Evolutionary conservation across 64 coral and sea anemone genomes (phyloP), one percentile per base, ranked within the genome.

Genomic region (Montipora sp.): DNA sequence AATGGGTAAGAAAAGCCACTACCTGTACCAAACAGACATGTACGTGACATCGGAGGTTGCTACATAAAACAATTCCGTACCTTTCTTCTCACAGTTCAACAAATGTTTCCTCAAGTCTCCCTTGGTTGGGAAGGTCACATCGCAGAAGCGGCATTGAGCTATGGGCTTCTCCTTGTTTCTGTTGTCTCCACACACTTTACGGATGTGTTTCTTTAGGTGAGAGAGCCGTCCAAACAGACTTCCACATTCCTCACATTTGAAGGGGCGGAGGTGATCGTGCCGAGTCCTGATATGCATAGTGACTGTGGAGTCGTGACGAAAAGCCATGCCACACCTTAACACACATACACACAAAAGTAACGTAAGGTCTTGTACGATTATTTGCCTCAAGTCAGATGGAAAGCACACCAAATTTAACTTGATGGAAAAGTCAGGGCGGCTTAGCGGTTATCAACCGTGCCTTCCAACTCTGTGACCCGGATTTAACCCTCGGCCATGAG

Each of bases 281-380:
- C 98, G 91, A 18, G 98, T 99, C 36, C 98, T 95, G 22, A 99
- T 87, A 27, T 99, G 98, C 98, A 99, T 99, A 12, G 98, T 99
- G 19, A 99, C 83, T n/a, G 98, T 99, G 75, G 98, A 99, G 74
- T 99, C 98, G 85, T 99, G 98, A 20, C 98, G 98, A 89, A 99
- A 99, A 47, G 98, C 59, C 16, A 96, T 84, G 45, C 92, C 94
- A 92, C 98, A 99, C 67, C 98, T 99, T 58, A 11, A 48, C 70
- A 45, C 1, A 79, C 3, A 20, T 72, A 0, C 9, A 83, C 43
- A 77, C 4, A 69, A 72, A 72, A 57, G 6, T 11, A 21, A 75
- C 43, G 20, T 24, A 11, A 75, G 22, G 45, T 55, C 53, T 11
- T 57, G 11, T 57, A 57, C 0, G 53, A 57, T 57, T 57, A 57